Evolutionary conservation across 2,797 vertebrate genomes (phyloP).

Genomic region (Orestias chungarensis): DNA sequence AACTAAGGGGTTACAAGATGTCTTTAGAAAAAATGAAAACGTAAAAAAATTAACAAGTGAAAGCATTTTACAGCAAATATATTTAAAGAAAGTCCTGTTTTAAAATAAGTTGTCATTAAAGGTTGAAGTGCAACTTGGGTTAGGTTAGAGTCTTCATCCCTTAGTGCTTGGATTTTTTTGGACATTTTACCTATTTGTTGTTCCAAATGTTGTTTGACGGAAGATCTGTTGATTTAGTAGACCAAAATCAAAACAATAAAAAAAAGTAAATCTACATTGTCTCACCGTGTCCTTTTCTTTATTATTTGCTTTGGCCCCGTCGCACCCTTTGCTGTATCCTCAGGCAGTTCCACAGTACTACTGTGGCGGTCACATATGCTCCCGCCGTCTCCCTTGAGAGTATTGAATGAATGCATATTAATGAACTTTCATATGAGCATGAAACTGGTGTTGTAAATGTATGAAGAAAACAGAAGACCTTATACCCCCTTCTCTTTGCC

Average conservation of each 20-base stretch:
- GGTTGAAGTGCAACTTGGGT: not conserved
- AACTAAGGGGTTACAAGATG: not conserved
- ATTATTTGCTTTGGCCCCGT: conserved; percentile 53
- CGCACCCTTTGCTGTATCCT: conserved; percentile 61
- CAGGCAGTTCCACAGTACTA: conserved; percentile 49
- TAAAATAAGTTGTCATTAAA: not conserved
- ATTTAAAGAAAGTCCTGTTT: not conserved
- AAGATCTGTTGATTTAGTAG: conserved; percentile 13
- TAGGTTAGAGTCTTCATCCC: not conserved
- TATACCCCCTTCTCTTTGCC: not conserved
- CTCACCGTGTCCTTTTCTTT: conserved; percentile 37
- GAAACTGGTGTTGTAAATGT: conserved; percentile 22
- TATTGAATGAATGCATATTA: conserved; percentile 71
- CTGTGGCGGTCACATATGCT: conserved; percentile 57
- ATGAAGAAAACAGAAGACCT: conserved; percentile 20
- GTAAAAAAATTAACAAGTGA: not conserved
- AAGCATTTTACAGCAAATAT: not conserved
- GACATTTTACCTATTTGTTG: not conserved
- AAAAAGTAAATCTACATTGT: conserved; percentile 44
- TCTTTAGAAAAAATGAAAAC: not conserved
- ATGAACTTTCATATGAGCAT: conserved; percentile 58
- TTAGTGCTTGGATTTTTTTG: not conserved
- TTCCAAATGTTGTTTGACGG: conserved; percentile 7
- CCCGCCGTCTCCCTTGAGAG: conserved; percentile 52
- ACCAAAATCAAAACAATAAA: not conserved